Base-by-base conservation (phyloP, 2,888 invertebrate species). In the Apodemia mormo region DNA sequence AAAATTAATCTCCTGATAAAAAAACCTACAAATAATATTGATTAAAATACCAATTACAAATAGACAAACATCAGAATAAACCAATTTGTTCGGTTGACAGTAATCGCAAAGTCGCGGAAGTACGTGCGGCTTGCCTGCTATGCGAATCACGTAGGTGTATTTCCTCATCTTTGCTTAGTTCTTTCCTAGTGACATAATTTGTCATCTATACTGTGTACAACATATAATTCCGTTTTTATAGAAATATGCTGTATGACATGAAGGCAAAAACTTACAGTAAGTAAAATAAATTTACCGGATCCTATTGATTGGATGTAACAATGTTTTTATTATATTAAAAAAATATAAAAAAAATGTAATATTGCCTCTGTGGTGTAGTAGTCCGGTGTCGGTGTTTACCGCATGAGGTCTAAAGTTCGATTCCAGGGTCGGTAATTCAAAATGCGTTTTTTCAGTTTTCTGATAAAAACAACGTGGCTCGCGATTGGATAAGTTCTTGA, bases 101-200 rank as follows among this genome's bases (percentile, higher is more conserved):
- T 67, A 71, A 58, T 52, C 70, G 71, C 54, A 45, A 54, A 72
- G 70, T 74, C 66, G 71, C 74, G 77, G 75, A 76, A 75, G 76
- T 76, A 74, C 76, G 74, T 75, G 76, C 72, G 72, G 66, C 70
- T 67, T 72, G 73, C 10, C 71, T 72, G 73, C 58, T 69, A 76
- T 73, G 72, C 72, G 67, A 68, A 67, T 71, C 73, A 72, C 71
- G 76, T 75, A 74, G 72, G 73, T 67, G 74, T 75, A 69, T 76
- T 72, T 76, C 75, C 75, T 74, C 73, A 73, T 75, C 73, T 71
- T 68, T 71, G 71, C 73, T 71, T 65, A 68, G 66, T 70, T 73
- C 73, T 76, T 76, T 77, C 75, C 76, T 77, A 77, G 73, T 76
- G 77, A 77, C 75, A 77, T 77, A 77, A 77, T 75, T 77, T 73